Base-by-base conservation (phyloP, 2,888 invertebrate species). In the Liposcelis brunnea region DNA sequence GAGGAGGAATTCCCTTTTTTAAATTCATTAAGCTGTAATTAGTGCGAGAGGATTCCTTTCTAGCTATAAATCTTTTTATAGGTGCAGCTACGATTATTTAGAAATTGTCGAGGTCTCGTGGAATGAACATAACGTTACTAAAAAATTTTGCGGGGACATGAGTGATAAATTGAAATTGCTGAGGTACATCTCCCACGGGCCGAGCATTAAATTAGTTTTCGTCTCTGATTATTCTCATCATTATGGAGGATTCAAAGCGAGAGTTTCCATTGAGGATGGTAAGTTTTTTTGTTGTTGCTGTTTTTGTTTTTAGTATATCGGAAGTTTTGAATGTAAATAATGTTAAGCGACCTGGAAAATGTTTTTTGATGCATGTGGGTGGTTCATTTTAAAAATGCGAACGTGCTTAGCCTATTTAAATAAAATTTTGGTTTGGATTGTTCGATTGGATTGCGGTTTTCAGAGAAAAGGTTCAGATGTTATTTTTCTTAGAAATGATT, bases 81-180 rank as follows among this genome's bases (percentile, higher is more conserved):
- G 84, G 50, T 86, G 84, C 68, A 75, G 75, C 54, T 85, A 83
- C 63, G 85, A 85, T 61, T 82, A 72, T 59, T 58, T 84, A 56
- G 78, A 80, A 63, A 72, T 83, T 2, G 34, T 11, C 19, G 34
- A 1, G 40, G 11, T 7, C n/a, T 12, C 16, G 42, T 31, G 19
- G 45, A 47, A 31, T 33, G 32, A 11, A 26, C 47, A 4, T 37
- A 35, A 4, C 44, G 46, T 33, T 43, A 53, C 4, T 19, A 14
- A 19, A n/a, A 16, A 21, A n/a, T 50, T 53, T 42, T 86, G 85
- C 59, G 85, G 85, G 11, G 80, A 86, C 62, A 84, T 83, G 82
- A 80, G 77, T 54, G 72, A 75, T 21, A 77, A 77, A 56, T 66
- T 84, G 47, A 86, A 85, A 59, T 66, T 83, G 16, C 63, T 85